These are phyloP conservation scores for Norana najaformis DNA, from an alignment of 2,888 invertebrate species.

Conservation along the genomic window DNA sequence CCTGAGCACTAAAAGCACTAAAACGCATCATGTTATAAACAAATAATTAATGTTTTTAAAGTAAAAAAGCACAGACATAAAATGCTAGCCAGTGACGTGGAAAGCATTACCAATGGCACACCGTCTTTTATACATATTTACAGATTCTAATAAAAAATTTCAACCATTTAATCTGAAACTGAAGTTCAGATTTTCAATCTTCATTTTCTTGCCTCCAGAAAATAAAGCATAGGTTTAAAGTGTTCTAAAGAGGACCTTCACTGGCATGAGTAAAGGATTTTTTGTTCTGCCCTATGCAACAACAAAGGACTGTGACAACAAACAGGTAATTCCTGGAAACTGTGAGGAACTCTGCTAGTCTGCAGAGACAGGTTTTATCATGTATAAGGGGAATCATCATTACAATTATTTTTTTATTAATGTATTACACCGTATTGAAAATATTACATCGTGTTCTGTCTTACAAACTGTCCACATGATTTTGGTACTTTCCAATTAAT, in stretches of 20 bases:
- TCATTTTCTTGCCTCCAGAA: not conserved
- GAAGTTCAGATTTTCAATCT: constrained; percentile 13
- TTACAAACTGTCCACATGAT: not conserved
- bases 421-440: not conserved
- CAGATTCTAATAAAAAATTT: not conserved
- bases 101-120: not conserved
- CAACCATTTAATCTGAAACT: too few relatives aligned
- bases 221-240: not conserved
- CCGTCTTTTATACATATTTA: constrained; percentile 13
- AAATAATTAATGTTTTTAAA: not conserved
- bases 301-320: not conserved
- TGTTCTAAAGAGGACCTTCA: not conserved
- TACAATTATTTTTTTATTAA: not conserved
- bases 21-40: not conserved
- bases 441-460: not conserved
- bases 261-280: not conserved
- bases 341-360: not conserved
- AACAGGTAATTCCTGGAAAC: not conserved
- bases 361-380: not conserved
- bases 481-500: not conserved
- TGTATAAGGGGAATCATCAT: not conserved
- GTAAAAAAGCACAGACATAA: not conserved
- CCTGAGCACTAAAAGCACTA: too few relatives aligned
- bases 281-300: not conserved
- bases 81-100: not conserved